phyloP scores from a whole-genome alignment of 2,888 invertebrate genomes.

The Tiliacea aurago region DNA sequence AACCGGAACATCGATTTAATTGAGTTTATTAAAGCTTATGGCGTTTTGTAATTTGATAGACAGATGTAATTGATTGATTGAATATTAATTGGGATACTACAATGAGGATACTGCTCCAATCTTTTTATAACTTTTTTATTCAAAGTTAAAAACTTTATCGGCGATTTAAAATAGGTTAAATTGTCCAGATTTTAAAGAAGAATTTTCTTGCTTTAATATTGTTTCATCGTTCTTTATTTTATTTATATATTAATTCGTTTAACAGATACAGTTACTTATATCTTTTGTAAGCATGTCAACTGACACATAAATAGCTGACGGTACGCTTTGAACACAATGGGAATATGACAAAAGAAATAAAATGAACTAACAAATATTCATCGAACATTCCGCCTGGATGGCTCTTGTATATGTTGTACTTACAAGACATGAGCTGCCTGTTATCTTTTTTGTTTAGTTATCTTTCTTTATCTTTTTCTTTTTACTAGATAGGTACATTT shows the following conservation, averaged over 20 bases:
- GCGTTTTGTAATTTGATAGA: neutral
- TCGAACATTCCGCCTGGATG: conserved; percentile 45
- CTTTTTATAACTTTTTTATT: conserved; percentile 10
- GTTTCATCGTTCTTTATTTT: neutral
- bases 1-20: neutral
- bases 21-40: neutral
- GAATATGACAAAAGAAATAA: conserved; percentile 32
- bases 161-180: neutral
- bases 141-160: neutral
- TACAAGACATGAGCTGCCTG: conserved; percentile 15
- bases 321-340: conserved; percentile 27
- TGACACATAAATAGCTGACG: conserved; percentile 10
- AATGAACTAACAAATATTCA: conserved; percentile 45
- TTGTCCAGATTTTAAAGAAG: neutral
- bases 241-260: neutral
- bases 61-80: conserved; percentile 29
- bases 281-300: conserved; percentile 4
- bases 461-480: conserved; percentile 20
- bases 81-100: conserved; percentile 16
- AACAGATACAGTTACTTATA: neutral
- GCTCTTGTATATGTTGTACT: conserved; percentile 41
- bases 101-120: neutral
- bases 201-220: neutral
- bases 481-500: conserved; percentile 1
- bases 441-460: conserved; percentile 19